Evolutionary conservation across 2,888 invertebrate genomes (phyloP).

Genomic region (Metallyticus violacea): DNA sequence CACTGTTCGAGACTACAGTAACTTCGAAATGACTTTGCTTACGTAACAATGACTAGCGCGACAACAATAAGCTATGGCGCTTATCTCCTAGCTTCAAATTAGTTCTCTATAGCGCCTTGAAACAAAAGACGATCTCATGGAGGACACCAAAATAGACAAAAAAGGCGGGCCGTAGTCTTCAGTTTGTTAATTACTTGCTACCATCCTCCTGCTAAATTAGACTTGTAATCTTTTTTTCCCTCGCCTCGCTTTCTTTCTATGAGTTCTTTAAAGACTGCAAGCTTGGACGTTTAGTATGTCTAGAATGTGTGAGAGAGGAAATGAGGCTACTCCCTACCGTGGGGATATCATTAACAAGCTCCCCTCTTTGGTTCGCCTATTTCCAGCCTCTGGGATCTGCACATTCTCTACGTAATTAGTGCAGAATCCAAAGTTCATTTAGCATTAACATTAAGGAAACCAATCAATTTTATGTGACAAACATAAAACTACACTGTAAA

Average conservation of each 20-base stretch:
- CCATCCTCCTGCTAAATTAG: constrained; percentile 17
- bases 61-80: constrained; percentile 16
- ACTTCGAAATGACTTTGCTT: not conserved
- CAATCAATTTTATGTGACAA: too few species aligned
- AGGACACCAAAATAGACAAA: not conserved
- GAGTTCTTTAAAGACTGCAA: not conserved
- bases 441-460: too few species aligned
- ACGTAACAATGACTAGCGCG: constrained; percentile 13
- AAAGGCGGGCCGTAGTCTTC: not conserved
- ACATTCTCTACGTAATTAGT: not conserved
- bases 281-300: not conserved
- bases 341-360: constrained; percentile 24
- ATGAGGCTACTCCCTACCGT: constrained; percentile 15
- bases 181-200: constrained; percentile 16
- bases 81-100: constrained; percentile 9
- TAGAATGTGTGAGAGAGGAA: not conserved
- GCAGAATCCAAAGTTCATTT: not conserved
- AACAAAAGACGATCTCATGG: constrained; percentile 4
- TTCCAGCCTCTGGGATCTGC: too few species aligned
- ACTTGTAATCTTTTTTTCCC: constrained; percentile 9
- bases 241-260: not conserved
- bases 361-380: not conserved
- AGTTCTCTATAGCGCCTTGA: not conserved
- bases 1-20: too few species aligned
- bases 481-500: too few species aligned